Conservation (phyloP, 2,113 vertebrate genomes). For the Peromyscus maniculatus region DNA sequence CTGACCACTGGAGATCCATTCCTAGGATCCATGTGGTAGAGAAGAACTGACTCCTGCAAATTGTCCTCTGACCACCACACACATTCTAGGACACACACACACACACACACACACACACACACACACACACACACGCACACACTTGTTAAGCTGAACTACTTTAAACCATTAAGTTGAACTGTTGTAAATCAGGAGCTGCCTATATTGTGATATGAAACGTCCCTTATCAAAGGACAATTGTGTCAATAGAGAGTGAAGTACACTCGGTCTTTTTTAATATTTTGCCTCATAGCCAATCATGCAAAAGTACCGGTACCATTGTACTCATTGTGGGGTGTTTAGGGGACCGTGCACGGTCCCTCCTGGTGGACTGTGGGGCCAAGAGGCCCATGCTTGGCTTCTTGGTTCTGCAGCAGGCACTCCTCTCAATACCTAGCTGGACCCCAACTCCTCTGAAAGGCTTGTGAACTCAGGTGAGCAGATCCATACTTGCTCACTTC, state of each 20-base stretch:
- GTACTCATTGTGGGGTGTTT: background rate
- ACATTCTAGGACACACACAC: background rate
- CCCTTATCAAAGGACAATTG: background rate
- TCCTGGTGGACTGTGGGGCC: background rate
- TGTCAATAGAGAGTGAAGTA: background rate
- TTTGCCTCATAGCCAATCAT: background rate
- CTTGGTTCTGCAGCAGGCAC: background rate
- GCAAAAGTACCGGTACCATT: background rate
- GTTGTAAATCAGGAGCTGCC: background rate
- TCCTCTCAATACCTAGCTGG: background rate
- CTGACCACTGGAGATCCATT: background rate
- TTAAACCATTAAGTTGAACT: background rate
- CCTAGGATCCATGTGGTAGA: background rate
- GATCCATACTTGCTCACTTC: background rate
- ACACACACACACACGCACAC: background rate
- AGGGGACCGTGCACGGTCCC: background rate
- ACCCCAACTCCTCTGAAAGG: background rate
- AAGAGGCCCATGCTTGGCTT: background rate
- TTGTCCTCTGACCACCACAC: background rate
- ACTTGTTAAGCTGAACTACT: background rate
- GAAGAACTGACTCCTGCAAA: background rate
- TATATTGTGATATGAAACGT: background rate
- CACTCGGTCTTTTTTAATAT: background rate
- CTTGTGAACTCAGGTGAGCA: background rate
- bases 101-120: background rate